phyloP scores from a whole-genome alignment of 2,797 vertebrate genomes.

The Peromyscus melanophrys region DNA sequence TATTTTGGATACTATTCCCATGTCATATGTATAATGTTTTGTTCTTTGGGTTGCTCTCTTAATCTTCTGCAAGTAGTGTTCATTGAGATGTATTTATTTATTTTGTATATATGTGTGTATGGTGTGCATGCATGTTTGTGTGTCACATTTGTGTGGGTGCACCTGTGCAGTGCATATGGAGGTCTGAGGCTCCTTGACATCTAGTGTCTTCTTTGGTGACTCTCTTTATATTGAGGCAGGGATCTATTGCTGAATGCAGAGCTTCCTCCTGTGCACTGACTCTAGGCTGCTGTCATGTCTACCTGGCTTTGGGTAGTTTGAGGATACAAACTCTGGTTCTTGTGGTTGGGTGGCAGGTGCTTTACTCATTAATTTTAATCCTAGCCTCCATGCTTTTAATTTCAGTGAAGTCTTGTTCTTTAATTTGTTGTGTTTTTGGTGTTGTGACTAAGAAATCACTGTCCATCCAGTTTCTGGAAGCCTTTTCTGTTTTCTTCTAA shows the following conservation, averaged over 20 bases:
- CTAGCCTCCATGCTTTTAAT: constrained; percentile 7
- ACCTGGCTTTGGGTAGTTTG: background rate
- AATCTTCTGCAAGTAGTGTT: background rate
- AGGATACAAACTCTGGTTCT: background rate
- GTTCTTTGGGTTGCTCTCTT: background rate
- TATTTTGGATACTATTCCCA: background rate
- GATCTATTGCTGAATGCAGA: background rate
- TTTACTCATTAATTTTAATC: background rate
- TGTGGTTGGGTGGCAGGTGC: background rate
- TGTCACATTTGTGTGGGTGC: background rate
- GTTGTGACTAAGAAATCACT: background rate
- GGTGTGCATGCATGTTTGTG: no score
- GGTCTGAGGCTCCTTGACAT: background rate
- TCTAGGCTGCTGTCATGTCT: background rate
- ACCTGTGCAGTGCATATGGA: background rate
- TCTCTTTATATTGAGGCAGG: background rate
- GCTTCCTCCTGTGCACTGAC: background rate
- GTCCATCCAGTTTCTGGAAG: background rate
- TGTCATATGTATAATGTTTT: background rate
- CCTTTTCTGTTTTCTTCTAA: background rate
- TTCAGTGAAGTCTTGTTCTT: background rate
- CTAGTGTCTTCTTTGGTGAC: background rate
- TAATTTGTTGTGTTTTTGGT: background rate
- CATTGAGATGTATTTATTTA: background rate
- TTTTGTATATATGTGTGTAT: background rate